Base-by-base conservation (phyloP, 2,797 vertebrate genomes). In the Austrolebias charrua region DNA sequence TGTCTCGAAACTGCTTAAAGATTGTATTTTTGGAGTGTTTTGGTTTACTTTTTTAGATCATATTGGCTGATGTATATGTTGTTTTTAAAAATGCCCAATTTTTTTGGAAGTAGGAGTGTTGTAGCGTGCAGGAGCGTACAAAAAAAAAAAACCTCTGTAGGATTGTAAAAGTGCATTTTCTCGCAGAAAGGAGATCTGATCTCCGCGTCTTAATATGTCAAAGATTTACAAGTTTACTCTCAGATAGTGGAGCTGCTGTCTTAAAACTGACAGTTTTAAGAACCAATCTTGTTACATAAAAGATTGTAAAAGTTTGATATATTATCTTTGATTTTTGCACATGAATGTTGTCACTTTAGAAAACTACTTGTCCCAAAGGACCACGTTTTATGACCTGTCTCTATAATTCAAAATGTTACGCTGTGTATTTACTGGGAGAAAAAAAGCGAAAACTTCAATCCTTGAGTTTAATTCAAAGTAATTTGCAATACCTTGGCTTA, bases 401-500 rank as follows among this genome's bases (percentile, higher is more conserved):
- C 2, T 38, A 51, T 55, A 46, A 63, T 54, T 66, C 24, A 18
- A 53, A 2, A 11, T 28, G 5, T 53, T 49, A 46, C 46, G 18
- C 44, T 56, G 35, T 48, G 3, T 62, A 40, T 57, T 46, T 45
- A 31, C 16, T 28, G 11, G 3, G 20, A n/a, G 1, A 54, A 60
- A 50, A 20, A 15, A 48, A 18, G 20, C 15, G 3, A 16, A 31
- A 45, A 6, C 15, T 33, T 1, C 29, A 6, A 52, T 18, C 1
- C 43, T 56, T 56, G 10, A 13, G 43, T 29, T 43, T 20, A 3
- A 38, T 63, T 38, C 24, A 47, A 6, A 48, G 28, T 68, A 28
- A 69, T 56, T 64, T 67, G 19, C 8, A 53, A 2, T 46, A 19
- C 63, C 44, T 60, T n/a, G n/a, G n/a, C n/a, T n/a, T 31, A 29